Percentiles rank a stretch among this genome's conserved stretches.
Conservation (phyloP, 2,113 vertebrate genomes). For the Thomomys bottae region DNA sequence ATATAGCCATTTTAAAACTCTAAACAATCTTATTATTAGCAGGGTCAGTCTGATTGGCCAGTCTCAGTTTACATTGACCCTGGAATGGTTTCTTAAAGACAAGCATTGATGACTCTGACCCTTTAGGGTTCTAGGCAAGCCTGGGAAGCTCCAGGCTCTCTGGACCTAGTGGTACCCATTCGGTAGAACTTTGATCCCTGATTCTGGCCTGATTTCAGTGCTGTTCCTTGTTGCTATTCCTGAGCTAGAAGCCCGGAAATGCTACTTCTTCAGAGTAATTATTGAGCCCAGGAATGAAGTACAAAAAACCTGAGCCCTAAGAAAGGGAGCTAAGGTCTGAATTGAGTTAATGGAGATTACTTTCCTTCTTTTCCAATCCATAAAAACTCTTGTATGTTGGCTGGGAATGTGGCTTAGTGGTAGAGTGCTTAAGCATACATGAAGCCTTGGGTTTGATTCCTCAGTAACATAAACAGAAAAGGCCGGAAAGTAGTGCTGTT, state of each 20-base stretch:
- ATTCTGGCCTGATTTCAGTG: background rate
- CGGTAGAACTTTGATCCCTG: background rate
- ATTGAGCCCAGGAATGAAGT: background rate
- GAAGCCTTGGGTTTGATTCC: no score
- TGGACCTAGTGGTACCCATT: background rate
- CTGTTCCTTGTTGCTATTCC: background rate
- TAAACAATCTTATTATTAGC: background rate
- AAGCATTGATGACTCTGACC: background rate
- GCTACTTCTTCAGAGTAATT: background rate
- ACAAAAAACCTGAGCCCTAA: background rate
- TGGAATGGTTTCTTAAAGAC: background rate
- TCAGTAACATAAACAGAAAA: no score
- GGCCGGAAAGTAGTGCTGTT: no score
- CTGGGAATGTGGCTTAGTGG: no score
- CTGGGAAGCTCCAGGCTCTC: background rate
- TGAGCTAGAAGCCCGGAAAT: background rate
- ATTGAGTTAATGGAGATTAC: background rate
- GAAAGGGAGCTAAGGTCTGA: background rate
- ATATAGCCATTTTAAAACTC: background rate
- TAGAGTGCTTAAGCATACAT: no score
- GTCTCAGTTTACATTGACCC: background rate
- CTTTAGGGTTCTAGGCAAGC: background rate
- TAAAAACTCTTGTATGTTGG: background rate
- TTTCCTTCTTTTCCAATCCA: background rate
- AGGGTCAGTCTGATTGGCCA: background rate